Evolutionary conservation across 2,888 invertebrate genomes (phyloP).

Genomic region (Meandrusa payeni): DNA sequence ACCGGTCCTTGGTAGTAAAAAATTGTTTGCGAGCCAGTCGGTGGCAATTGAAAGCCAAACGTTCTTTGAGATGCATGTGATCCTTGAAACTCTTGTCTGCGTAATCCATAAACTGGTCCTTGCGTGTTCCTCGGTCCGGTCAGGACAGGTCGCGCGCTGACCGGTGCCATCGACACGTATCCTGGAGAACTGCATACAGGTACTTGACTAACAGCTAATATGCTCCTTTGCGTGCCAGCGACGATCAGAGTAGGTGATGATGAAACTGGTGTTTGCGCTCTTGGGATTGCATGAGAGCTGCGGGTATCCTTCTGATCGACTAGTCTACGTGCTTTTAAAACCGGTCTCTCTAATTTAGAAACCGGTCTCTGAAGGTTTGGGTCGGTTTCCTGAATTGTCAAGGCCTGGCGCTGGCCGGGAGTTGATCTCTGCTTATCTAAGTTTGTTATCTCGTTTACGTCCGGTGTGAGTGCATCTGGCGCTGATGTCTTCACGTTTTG

Average conservation of each 20-base stretch:
- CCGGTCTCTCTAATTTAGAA: background rate
- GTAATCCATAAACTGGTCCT: background rate
- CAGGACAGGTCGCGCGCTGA: background rate
- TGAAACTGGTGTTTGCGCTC: no score
- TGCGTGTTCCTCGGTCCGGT: background rate
- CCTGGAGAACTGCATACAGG: background rate
- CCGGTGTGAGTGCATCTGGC: background rate
- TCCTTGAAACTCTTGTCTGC: background rate
- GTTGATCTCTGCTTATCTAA: no score
- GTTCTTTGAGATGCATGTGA: background rate
- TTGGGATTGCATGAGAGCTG: no score
- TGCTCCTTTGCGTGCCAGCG: conserved; percentile 1
- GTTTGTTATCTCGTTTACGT: no score
- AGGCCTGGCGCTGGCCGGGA: background rate
- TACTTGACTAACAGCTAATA: background rate
- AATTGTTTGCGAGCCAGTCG: background rate
- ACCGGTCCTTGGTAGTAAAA: background rate
- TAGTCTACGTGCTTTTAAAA: background rate
- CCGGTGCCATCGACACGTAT: background rate
- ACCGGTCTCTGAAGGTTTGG: background rate
- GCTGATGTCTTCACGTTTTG: background rate
- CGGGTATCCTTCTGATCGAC: no score
- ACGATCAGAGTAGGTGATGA: background rate
- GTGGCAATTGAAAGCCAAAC: background rate
- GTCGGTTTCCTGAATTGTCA: background rate